Percentiles rank a stretch among this genome's conserved stretches.
Evolutionary conservation across 1,140 invertebrate species (phyloP).

Genomic region (Drosophila ogumai): DNA sequence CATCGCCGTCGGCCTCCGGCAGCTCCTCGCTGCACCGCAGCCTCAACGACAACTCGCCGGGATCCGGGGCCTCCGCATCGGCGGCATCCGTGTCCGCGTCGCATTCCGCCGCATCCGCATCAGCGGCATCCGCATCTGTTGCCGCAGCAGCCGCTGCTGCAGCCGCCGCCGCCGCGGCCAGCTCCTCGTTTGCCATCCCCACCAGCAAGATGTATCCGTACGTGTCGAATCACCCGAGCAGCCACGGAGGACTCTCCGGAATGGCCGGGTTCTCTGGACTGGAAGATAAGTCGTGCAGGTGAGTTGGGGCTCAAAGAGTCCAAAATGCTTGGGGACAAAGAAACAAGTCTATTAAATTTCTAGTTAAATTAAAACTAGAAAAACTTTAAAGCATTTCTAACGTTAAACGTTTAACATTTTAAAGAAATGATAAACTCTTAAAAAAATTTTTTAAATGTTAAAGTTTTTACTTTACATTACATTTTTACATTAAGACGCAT

Average conservation of each 20-base stretch:
- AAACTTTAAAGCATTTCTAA: not conserved
- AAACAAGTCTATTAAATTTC: not conserved
- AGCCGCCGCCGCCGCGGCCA: slow-evolving; percentile 87
- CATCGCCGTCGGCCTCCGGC: slow-evolving; percentile 85
- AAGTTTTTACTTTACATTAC: too few relatives aligned
- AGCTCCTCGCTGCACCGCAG: slow-evolving; percentile 86
- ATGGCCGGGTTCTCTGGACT: slow-evolving; percentile 84
- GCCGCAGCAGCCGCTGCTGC: slow-evolving; percentile 87
- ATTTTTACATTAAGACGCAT: too few relatives aligned
- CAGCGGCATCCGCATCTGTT: slow-evolving; percentile 87
- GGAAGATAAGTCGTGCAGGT: slow-evolving; percentile 85
- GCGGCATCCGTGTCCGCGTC: slow-evolving; percentile 87
- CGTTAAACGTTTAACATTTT: not conserved
- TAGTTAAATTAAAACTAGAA: not conserved
- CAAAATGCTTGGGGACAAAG: not conserved
- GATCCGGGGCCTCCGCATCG: slow-evolving; percentile 86
- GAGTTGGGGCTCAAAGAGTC: slow-evolving; percentile 17
- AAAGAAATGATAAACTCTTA: not conserved
- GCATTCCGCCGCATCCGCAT: slow-evolving; percentile 86
- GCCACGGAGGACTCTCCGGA: slow-evolving; percentile 85
- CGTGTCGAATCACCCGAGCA: slow-evolving; percentile 87
- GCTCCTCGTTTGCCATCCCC: slow-evolving; percentile 85
- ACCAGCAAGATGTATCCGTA: slow-evolving; percentile 89
- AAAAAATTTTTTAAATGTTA: too few relatives aligned
- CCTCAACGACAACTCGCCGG: slow-evolving; percentile 86